Conservation (phyloP, 2,113 vertebrate species). For the Leucopsar rothschildi region DNA sequence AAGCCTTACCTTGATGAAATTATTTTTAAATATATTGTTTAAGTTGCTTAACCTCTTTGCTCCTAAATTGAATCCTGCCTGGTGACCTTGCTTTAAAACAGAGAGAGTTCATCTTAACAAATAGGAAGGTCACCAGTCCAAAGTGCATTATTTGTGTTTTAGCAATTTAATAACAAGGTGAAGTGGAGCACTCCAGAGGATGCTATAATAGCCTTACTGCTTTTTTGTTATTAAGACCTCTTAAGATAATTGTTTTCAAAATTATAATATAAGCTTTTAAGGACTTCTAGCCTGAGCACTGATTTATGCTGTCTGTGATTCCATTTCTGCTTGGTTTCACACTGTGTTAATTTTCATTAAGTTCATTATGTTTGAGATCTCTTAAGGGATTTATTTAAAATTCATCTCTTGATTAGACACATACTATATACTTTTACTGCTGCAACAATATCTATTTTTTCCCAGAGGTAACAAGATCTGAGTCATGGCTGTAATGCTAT, state of each 20-base stretch:
- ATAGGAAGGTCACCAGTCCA: slow-evolving; percentile 67
- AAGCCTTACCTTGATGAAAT: slow-evolving; percentile 56
- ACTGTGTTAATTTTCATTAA: slow-evolving; percentile 81
- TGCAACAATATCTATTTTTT: slow-evolving; percentile 80
- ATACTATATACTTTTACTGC: slow-evolving; percentile 61
- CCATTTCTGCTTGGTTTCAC: slow-evolving; percentile 64
- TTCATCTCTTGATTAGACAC: slow-evolving; percentile 72
- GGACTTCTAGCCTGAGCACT: slow-evolving; percentile 51
- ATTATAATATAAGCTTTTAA: slow-evolving; percentile 67
- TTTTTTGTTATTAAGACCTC: slow-evolving; percentile 71
- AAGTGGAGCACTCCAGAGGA: slow-evolving; percentile 63
- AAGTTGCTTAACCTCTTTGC: slow-evolving; percentile 61
- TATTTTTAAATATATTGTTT: slow-evolving; percentile 55
- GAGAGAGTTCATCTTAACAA: slow-evolving; percentile 65
- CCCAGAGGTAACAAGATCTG: slow-evolving; percentile 77
- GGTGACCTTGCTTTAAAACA: slow-evolving; percentile 62
- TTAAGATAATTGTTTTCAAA: slow-evolving; percentile 78
- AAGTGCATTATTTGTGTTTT: slow-evolving; percentile 63
- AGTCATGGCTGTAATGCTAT: slow-evolving; percentile 76
- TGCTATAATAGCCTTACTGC: slow-evolving; percentile 61
- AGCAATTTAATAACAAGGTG: slow-evolving; percentile 72
- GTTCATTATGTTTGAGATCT: slow-evolving; percentile 75
- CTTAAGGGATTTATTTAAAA: slow-evolving; percentile 82
- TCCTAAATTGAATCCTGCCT: slow-evolving; percentile 44
- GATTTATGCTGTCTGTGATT: slow-evolving; percentile 63